Evolutionary conservation across 2,888 invertebrate species (phyloP).

Genomic region (Dryadula phaetusa): DNA sequence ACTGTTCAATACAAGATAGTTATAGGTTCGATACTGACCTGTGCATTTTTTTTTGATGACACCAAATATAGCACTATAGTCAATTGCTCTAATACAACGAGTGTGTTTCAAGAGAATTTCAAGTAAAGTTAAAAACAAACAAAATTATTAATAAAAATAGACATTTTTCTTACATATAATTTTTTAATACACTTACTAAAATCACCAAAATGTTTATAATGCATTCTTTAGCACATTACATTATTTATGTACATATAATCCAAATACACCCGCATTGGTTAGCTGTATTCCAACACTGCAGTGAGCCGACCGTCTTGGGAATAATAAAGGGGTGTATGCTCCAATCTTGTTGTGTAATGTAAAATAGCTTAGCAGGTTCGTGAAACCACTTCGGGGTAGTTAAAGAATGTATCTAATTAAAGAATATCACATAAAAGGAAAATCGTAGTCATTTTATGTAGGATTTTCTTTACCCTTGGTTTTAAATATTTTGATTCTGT

Average conservation of each 20-base stretch:
- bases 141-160: background rate
- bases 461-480: background rate
- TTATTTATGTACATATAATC: background rate
- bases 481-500: background rate
- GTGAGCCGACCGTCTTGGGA: conserved; percentile 11
- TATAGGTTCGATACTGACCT: too few species aligned
- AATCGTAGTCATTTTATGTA: background rate
- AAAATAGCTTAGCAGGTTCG: conserved; percentile 13
- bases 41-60: too few species aligned
- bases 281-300: conserved; percentile 11
- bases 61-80: too few species aligned
- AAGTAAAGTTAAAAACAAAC: background rate
- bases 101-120: too few species aligned
- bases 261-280: background rate
- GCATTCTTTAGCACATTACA: background rate
- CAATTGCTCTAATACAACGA: too few species aligned
- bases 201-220: background rate
- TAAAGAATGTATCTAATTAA: background rate
- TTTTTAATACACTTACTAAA: background rate
- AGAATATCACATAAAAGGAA: background rate
- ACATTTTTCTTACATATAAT: background rate
- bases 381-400: conserved; percentile 1
- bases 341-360: conserved; percentile 22
- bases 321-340: conserved; percentile 23
- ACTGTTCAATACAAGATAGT: too few species aligned